Evolutionary conservation across 2,888 invertebrate genomes (phyloP).

Genomic region (Erebia aethiops): DNA sequence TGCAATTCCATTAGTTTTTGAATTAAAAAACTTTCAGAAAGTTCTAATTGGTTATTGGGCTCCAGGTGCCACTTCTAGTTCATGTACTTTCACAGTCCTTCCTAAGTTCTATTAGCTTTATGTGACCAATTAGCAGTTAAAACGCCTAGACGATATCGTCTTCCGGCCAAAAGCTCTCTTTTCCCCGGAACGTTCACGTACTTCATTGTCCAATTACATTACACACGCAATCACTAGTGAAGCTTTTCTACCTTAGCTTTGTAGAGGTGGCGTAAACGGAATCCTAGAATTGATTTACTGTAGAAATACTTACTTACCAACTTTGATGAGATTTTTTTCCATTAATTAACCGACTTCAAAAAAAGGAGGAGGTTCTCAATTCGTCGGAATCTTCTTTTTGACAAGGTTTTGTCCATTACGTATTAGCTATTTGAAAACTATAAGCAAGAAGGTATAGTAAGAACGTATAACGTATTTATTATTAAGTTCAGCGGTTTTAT

Average conservation of each 20-base stretch:
- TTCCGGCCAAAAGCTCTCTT: constrained; percentile 22
- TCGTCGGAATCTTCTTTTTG: too few relatives aligned
- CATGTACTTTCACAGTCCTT: constrained; percentile 28
- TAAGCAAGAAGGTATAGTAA: too few relatives aligned
- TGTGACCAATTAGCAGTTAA: constrained; percentile 36
- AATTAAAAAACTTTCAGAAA: constrained; percentile 21
- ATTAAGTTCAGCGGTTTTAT: too few relatives aligned
- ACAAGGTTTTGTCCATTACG: too few relatives aligned
- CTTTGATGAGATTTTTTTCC: not conserved
- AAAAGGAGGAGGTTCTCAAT: too few relatives aligned
- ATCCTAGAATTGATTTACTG: not conserved
- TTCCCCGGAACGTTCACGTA: constrained; percentile 13
- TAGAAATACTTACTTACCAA: too few relatives aligned
- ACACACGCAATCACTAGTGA: not conserved
- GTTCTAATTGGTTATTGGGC: constrained; percentile 27
- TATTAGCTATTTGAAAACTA: too few relatives aligned
- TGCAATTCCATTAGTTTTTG: not conserved
- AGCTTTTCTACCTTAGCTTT: not conserved
- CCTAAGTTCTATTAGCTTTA: constrained; percentile 34
- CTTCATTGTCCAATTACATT: constrained; percentile 9
- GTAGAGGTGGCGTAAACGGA: not conserved
- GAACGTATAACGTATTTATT: too few relatives aligned
- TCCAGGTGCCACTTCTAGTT: constrained; percentile 22
- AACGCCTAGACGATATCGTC: constrained; percentile 23
- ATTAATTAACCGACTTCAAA: too few relatives aligned